phyloP scores from a whole-genome alignment of 2,888 invertebrate species.

The Schrankia costaestrigalis region DNA sequence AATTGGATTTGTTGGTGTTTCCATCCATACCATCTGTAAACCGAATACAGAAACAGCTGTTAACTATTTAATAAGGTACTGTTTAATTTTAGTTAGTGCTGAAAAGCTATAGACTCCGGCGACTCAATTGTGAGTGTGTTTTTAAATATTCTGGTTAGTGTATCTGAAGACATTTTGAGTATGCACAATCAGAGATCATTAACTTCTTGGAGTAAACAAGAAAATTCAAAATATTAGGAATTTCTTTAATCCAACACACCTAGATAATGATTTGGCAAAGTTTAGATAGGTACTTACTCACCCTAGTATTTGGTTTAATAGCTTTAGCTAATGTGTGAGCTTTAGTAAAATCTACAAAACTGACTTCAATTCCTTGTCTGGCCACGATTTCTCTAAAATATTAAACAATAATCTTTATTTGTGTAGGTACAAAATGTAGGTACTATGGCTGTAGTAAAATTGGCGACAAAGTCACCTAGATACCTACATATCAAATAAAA shows the following conservation, averaged over 20 bases:
- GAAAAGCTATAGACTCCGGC: too few relatives aligned
- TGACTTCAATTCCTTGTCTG: slow-evolving; percentile 86
- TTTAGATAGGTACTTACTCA: slow-evolving; percentile 46
- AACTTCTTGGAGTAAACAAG: too few relatives aligned
- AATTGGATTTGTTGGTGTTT: slow-evolving; percentile 97
- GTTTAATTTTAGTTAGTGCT: background rate
- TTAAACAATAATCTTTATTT: background rate
- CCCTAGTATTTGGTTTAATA: slow-evolving; percentile 92
- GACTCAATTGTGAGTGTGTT: too few relatives aligned
- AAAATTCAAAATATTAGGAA: too few relatives aligned
- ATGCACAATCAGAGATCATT: too few relatives aligned
- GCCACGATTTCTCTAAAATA: slow-evolving; percentile 79
- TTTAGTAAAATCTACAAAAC: slow-evolving; percentile 89
- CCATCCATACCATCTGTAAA: slow-evolving; percentile 92
- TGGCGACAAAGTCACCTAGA: background rate
- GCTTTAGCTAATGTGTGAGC: slow-evolving; percentile 83
- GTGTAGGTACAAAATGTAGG: too few relatives aligned
- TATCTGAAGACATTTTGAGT: too few relatives aligned
- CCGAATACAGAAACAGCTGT: slow-evolving; percentile 5
- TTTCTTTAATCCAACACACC: too few relatives aligned
- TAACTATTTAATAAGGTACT: background rate
- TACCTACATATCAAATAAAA: background rate
- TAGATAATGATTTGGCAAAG: background rate
- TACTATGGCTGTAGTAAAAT: too few relatives aligned
- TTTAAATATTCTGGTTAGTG: too few relatives aligned